Base-by-base conservation (phyloP, 2,113 vertebrate species). In the Upupa epops region DNA sequence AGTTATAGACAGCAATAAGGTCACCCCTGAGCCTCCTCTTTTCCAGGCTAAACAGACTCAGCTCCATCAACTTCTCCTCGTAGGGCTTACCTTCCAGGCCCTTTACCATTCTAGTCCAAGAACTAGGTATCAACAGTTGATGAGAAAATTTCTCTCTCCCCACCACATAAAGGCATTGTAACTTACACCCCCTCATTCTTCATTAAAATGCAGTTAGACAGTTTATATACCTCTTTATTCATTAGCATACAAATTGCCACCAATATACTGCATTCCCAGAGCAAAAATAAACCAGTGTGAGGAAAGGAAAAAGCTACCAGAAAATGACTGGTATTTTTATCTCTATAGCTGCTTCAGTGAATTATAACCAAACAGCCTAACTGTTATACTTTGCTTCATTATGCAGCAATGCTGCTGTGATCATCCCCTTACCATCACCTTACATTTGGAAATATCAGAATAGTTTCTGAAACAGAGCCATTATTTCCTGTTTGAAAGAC, bases 171-270 rank as follows among this genome's bases (percentile, higher is more conserved):
- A 84, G 68, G 83, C 52, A 71, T 46, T 49, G 56, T 92, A 88
- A 83, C 60, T 88, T 83, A 88, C n/a, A 56, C 13, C 15, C 26
- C 6, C 45, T 63, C 31, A 29, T 77, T 86, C 60, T 72, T 93
- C 71, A 82, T 89, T 90, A 94, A 74, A 79, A 86, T 56, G 54
- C 58, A 71, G 49, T 87, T 82, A 79, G 15, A 87, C 54, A 72
- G 92, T 89, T 93, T 90, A 78, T 92, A 78, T 34, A 82, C 54
- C 54, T 40, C 60, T 92, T 95, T 81, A 73, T 74, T 84, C 60
- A 89, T 91, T 94, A 87, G 65, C 92, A 94, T 94, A 89, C 74
- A 94, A 93, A 95, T 77, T 87, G 74, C 61, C n/a, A 84, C 51
- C 70, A 86, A 87, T 76, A 64, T 83, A 75, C 66, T 76, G 29